These are phyloP conservation scores for Ceratothoa steindachneri DNA, from an alignment of 2,888 invertebrate genomes.

Conservation along the genomic window DNA sequence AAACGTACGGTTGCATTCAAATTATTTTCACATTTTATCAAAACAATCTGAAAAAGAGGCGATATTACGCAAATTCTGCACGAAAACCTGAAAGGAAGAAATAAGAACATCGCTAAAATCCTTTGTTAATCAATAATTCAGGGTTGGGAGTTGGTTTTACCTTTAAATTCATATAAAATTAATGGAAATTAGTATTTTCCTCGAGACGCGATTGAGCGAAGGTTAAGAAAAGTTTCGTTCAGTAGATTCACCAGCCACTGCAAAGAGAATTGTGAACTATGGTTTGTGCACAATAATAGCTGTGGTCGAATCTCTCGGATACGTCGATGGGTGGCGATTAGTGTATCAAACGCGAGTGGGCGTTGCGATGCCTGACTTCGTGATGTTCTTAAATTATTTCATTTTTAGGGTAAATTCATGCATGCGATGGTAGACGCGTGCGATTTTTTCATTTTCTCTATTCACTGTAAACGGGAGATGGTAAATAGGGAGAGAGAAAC, in stretches of 20 bases:
- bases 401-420: neutral
- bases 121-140: too few species aligned
- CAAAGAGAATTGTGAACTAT: neutral
- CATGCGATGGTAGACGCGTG: too few species aligned
- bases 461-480: neutral
- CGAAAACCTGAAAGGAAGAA: too few species aligned
- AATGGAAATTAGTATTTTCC: neutral
- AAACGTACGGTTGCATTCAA: neutral
- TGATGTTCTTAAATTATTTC: neutral
- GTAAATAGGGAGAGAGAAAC: neutral
- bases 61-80: too few species aligned
- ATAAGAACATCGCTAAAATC: too few species aligned
- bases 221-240: neutral
- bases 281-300: neutral
- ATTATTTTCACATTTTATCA: neutral
- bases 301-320: neutral
- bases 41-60: neutral
- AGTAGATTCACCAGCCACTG: neutral
- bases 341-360: neutral
- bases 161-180: neutral
- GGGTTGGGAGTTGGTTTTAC: too few species aligned
- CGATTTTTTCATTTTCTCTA: neutral
- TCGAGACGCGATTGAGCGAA: neutral
- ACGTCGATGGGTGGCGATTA: neutral
- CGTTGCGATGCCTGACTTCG: neutral